Evolutionary conservation across 2,113 vertebrate genomes (phyloP).

Genomic region (Cyanistes caeruleus): DNA sequence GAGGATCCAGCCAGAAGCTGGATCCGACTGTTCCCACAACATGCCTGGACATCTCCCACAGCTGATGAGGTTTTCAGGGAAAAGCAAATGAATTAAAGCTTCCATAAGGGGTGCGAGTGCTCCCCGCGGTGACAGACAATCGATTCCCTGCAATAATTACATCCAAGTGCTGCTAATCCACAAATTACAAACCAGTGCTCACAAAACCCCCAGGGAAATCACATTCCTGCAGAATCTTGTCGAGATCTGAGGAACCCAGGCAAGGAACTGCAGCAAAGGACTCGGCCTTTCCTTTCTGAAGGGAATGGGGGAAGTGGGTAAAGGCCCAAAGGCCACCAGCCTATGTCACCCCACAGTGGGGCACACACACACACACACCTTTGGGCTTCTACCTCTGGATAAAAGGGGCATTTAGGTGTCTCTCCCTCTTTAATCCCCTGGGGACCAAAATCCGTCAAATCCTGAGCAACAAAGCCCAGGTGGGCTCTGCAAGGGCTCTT

Average conservation of each 20-base stretch:
- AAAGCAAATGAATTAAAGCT: slow-evolving; percentile 25
- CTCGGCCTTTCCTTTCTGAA: neutral
- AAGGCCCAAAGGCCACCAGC: neutral
- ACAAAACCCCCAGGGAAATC: slow-evolving; percentile 41
- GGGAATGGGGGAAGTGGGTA: neutral
- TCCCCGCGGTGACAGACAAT: slow-evolving; percentile 24
- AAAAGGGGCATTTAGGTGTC: no score
- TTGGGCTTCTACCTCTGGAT: neutral
- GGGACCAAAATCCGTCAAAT: neutral
- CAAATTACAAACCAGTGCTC: slow-evolving; percentile 60
- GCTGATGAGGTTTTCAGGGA: slow-evolving; percentile 12
- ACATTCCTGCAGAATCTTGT: slow-evolving; percentile 10
- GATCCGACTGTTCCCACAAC: neutral
- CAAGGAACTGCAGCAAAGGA: neutral
- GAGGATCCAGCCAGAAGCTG: neutral
- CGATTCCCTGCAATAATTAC: slow-evolving; percentile 59
- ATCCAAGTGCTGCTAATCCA: slow-evolving; percentile 56
- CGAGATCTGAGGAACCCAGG: neutral
- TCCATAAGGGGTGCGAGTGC: neutral
- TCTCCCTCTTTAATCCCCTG: neutral
- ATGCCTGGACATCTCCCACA: neutral
- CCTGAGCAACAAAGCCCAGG: neutral
- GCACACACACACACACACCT: neutral
- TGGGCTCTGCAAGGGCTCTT: neutral
- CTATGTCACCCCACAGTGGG: neutral